These are phyloP conservation scores for Sminthurides bifidus DNA, from an alignment of 1,140 invertebrate genomes.

Conservation along the genomic window DNA sequence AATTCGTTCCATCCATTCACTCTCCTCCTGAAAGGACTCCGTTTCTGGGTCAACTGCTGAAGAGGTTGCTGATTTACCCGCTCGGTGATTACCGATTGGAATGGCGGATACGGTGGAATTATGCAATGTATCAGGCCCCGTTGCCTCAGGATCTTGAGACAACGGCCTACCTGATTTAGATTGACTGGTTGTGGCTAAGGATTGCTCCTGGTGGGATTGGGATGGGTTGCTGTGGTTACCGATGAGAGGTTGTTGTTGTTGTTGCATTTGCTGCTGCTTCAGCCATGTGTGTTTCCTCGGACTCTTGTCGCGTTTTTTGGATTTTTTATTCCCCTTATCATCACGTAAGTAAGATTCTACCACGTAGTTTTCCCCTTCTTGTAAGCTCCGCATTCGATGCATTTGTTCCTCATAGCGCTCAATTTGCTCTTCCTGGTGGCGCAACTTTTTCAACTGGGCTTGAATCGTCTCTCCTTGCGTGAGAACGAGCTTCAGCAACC, in stretches of 20 bases:
- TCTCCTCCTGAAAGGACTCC: conserved; percentile 37
- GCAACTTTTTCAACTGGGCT: conserved; percentile 48
- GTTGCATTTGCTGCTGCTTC: not conserved
- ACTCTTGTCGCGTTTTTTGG: conserved; percentile 43
- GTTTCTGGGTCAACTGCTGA: no score
- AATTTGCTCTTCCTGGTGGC: conserved; percentile 65
- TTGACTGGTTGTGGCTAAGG: no score
- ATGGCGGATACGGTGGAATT: no score
- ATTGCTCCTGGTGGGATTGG: no score
- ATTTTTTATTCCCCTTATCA: conserved; percentile 40
- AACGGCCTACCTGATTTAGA: no score
- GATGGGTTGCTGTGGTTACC: not conserved
- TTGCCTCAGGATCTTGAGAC: no score
- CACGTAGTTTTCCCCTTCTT: conserved; percentile 67
- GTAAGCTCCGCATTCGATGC: conserved; percentile 53
- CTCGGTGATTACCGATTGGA: no score
- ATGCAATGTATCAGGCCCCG: no score
- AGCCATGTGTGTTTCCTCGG: not conserved
- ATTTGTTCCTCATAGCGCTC: conserved; percentile 60
- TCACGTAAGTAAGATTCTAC: conserved; percentile 59
- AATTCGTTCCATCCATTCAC: conserved; percentile 55
- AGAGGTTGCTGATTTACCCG: no score
- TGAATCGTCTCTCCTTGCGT: conserved; percentile 71
- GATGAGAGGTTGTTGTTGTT: not conserved
- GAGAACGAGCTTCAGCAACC: conserved; percentile 59